Evolutionary conservation across 2,888 invertebrate genomes (phyloP).

Genomic region (Tipula unca): DNA sequence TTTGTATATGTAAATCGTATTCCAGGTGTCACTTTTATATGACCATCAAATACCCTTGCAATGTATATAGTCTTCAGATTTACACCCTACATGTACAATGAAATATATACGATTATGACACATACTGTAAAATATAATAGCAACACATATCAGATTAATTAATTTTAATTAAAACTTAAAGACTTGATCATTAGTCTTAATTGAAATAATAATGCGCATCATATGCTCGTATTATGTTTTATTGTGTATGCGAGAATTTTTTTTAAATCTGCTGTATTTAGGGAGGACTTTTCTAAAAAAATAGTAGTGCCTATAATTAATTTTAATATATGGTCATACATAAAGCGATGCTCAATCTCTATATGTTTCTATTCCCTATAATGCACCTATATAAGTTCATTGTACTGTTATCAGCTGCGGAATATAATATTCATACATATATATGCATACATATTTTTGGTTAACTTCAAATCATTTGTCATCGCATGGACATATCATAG

Average conservation of each 20-base stretch:
- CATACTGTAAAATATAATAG: neutral
- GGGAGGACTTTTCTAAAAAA: neutral
- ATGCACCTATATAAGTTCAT: neutral
- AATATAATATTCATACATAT: neutral
- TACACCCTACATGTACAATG: no score
- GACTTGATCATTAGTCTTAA: neutral
- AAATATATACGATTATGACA: neutral
- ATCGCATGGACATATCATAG: neutral
- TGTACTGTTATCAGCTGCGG: neutral
- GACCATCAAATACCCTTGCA: neutral
- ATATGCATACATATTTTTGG: neutral
- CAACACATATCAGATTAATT: neutral
- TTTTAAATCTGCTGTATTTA: neutral
- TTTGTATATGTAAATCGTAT: neutral
- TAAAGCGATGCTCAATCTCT: neutral
- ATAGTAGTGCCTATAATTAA: neutral
- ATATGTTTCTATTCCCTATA: neutral
- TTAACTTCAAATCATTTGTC: neutral
- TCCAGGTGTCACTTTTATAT: neutral
- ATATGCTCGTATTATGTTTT: neutral
- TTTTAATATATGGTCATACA: no score
- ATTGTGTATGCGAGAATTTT: neutral
- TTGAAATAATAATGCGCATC: neutral
- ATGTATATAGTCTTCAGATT: neutral
- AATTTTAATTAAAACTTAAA: slow-evolving; percentile 8